Evolutionary conservation across 1,140 invertebrate genomes (phyloP), one percentile per base, ranked within the genome.

Genomic region (Pogonomyrmex barbatus): DNA sequence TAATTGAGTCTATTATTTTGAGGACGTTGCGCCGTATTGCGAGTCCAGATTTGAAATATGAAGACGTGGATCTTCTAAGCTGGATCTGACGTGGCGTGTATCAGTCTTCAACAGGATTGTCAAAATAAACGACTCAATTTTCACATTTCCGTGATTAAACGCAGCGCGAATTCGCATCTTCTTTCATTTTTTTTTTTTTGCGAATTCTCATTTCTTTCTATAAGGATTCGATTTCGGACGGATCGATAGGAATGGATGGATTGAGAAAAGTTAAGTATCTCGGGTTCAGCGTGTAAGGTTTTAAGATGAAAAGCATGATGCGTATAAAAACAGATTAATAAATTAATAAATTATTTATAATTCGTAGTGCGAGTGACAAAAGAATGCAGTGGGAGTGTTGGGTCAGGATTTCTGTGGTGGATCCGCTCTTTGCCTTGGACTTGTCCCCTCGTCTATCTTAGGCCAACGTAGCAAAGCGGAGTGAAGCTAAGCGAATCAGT

Each of bases 1-100:
- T 30, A 82, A 82, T 82, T 47, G 62, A 68, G 36, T 36, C 68
- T 45, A 60, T 82, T 60, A 47, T 58, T 82, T 42, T 71, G 78
- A 71, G 3, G 12, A 70, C 17, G 12, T 67, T 36, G 45, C 50
- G 8, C 33, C n/a, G 6, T 39, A 30, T n/a, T 42, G 3, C 9
- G 30, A 54, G 12, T 50, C 8, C 14, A 42, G 39, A 76, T 42
- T 45, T 76, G 24, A 30, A 76, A 60, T 73, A 54, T 14, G 54
- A 75, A 54, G 9, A 54, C 24, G 2, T 39, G 17, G 39, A 71
- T 73, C 54, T 24, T n/a, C 4, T 73, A 54, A 73, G 54, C 33
- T 24, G 17, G 8, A 73, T 73, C 14, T 33, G 33, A 54, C n/a
- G 33, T 39, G n/a, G 2, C 14, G 30, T 62, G 36, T 39, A 30